These are phyloP conservation scores for Nixonia krombeini DNA, from an alignment of 1,140 invertebrate genomes.

Conservation along the genomic window DNA sequence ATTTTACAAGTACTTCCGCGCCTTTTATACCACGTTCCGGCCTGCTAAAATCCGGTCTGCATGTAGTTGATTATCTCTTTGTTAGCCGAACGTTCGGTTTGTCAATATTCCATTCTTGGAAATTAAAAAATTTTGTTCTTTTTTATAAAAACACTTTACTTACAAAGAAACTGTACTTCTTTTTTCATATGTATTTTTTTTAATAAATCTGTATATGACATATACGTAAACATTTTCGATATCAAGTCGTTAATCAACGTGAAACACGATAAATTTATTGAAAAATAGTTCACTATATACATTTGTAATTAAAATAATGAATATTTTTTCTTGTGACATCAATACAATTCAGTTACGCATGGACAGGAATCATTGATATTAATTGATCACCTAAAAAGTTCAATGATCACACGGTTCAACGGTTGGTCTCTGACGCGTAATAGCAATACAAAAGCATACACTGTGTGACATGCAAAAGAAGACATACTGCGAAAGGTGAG, in stretches of 20 bases:
- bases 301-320: no score
- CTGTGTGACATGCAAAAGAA: constrained; percentile 30
- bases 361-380: neutral
- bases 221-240: no score
- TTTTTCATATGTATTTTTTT: no score
- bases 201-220: no score
- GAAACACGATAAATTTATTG: no score
- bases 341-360: neutral
- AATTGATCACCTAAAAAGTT: no score
- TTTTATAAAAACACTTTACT: neutral
- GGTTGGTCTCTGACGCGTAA: constrained; percentile 20
- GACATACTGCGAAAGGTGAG: constrained; percentile 19
- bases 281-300: no score
- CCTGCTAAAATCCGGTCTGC: constrained; percentile 46
- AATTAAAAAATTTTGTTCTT: constrained; percentile 1
- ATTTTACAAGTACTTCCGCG: constrained; percentile 65
- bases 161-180: no score
- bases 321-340: no score
- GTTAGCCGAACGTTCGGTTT: neutral
- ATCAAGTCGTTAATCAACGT: no score
- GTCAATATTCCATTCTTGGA: no score
- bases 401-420: constrained; percentile 37
- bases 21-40: constrained; percentile 66
- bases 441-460: constrained; percentile 27
- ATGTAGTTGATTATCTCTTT: constrained; percentile 38